Base-by-base conservation (phyloP, 2,113 vertebrate species). In the Campylorhamphus procurvoides region DNA sequence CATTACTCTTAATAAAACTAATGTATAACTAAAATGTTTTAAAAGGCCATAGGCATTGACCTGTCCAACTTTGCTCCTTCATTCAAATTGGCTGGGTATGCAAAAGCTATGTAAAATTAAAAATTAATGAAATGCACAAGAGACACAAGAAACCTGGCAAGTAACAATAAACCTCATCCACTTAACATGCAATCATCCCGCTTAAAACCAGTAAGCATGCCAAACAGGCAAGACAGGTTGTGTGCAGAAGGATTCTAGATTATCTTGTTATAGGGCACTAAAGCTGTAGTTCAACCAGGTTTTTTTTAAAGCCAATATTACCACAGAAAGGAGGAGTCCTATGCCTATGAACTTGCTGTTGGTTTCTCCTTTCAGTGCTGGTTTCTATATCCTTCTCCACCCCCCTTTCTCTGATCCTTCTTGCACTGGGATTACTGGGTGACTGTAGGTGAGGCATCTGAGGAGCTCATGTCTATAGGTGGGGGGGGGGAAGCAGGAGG, bases 151-250 rank as follows among this genome's bases (percentile, higher is more conserved):
- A 95, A 96, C 96, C 92, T 81, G 89, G 42, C 83, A 81, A 59
- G 94, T 97, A 96, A 96, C 90, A 74, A 77, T 94, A 97, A 93
- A 88, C 92, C 92, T 86, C 88, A 83, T 94, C 76, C 69, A 71
- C 64, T 86, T 96, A 90, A 71, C 63, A 59, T 96, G 72, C 85
- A 89, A 27, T 87, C 76, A 47, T 74, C 76, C 86, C 5, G 3
- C 55, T 89, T 86, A 94, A 93, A 95, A 86, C 86, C 89, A 84
- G 35, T 90, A 74, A 71, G 72, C 76, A 39, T 59, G 80, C 86
- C 90, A 93, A 95, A 88, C 92, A 74, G 63, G 90, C 59, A 71
- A 27, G 59, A 33, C 95, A 42, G 79, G 94, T 86, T 93, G 71
- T 42, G 20, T 69, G n/a, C 68, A 35, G 55, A 44, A 73, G 50